Evolutionary conservation across 35 echinoderm and acorn worm species (phyloP).

Genomic region (Hemicentrotus pulcherrimus): DNA sequence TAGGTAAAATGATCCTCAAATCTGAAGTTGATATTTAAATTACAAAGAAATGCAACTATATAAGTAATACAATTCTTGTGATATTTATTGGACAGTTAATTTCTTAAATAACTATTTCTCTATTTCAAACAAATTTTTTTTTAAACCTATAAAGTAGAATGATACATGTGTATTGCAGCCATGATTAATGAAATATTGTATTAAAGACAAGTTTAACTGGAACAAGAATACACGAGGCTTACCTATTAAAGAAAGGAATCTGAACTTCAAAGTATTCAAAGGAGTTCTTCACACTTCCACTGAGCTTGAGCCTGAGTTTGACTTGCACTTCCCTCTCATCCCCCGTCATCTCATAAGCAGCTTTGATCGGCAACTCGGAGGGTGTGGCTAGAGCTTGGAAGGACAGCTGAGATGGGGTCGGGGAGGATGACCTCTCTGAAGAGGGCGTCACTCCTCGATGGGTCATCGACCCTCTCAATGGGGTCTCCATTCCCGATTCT

Average conservation of each 20-base stretch:
- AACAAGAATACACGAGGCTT: not conserved
- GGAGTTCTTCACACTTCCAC: conserved; percentile 66
- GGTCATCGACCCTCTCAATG: conserved; percentile 3
- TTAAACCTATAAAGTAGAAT: too few relatives aligned
- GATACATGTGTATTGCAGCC: too few relatives aligned
- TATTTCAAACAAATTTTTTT: too few relatives aligned
- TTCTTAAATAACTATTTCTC: too few relatives aligned
- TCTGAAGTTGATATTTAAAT: too few relatives aligned
- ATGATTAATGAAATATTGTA: too few relatives aligned
- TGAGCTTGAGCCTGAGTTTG: conserved; percentile 74
- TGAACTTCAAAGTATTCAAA: conserved; percentile 96
- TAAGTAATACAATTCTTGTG: too few relatives aligned
- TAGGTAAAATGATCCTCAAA: too few relatives aligned
- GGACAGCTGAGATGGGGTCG: conserved; percentile 57
- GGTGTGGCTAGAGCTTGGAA: conserved; percentile 51
- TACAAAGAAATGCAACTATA: too few relatives aligned
- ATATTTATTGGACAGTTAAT: too few relatives aligned
- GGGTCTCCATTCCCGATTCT: not conserved
- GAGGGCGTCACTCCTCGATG: conserved; percentile 31
- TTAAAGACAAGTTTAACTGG: too few relatives aligned
- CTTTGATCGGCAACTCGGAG: conserved; percentile 70
- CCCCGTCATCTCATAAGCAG: conserved; percentile 86
- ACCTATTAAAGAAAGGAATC: conserved; percentile 94
- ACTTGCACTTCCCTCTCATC: conserved; percentile 71
- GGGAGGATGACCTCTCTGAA: conserved; percentile 40